phyloP scores from a whole-genome alignment of 92 coral and sea anemone species.

The Paramuricea clavata region DNA sequence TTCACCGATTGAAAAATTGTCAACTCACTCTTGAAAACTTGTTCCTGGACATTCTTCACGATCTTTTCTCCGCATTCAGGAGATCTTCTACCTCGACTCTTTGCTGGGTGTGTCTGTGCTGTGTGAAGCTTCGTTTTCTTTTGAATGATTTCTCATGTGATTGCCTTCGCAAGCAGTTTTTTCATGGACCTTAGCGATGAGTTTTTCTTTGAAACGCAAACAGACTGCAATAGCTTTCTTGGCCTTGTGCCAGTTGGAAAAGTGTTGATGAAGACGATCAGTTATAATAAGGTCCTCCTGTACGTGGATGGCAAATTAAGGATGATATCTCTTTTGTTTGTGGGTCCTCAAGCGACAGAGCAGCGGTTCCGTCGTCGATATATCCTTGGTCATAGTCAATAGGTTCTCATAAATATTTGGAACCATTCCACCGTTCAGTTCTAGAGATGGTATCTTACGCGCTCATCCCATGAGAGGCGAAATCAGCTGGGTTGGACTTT shows the following conservation, averaged over 20 bases:
- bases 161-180: neutral
- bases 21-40: no score
- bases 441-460: neutral
- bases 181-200: neutral
- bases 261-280: neutral
- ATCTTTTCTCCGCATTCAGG: no score
- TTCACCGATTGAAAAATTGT: no score
- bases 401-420: conserved; percentile 14
- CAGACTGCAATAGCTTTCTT: conserved; percentile 30
- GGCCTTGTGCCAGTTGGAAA: conserved; percentile 49
- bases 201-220: neutral
- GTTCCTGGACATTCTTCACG: no score
- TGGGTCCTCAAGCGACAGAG: conserved; percentile 27
- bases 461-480: conserved; percentile 27
- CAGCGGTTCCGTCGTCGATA: neutral
- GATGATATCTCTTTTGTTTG: conserved; percentile 16
- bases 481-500: no score
- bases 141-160: neutral
- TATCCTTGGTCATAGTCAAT: neutral
- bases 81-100: no score
- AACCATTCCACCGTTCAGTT: conserved; percentile 10
- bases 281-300: conserved; percentile 7
- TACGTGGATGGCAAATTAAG: conserved; percentile 1
- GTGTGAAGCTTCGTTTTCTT: neutral
- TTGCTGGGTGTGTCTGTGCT: no score